Base-by-base conservation (phyloP, 2,113 vertebrate genomes). In the Microtus pennsylvanicus region DNA sequence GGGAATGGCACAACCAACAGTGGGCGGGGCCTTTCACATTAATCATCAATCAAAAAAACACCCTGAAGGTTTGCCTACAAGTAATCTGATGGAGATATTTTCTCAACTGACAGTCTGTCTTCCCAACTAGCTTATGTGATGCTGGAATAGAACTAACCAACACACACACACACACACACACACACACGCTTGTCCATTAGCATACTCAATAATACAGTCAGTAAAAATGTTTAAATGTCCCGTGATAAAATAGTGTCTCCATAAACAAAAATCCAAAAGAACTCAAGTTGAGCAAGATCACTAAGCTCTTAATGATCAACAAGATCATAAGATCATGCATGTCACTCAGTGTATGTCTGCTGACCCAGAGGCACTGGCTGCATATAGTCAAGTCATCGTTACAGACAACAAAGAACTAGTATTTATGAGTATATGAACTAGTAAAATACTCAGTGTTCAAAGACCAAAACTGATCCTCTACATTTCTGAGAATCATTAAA, bases 201-300 rank as follows among this genome's bases (percentile, higher is more conserved):
- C 47, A 81, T 58, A 58, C 5, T 17, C 47, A 35, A 21, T 5
- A 52, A 52, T 11, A 19, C 12, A 22, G 21, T 55, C 45, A 47
- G 42, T 47, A 10, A 82, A 58, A 38, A 82, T 52, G 12, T 85
- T 30, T 33, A 45, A 63, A 30, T 85, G 13, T 16, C 14, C 16
- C 14, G 11, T 19, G 26, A 85, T 45, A 92, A 91, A 55, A 65
- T 7, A 86, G 24, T 90, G 83, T 92, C 93, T 28, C 70, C 76
- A 67, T 61, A 45, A 75, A 75, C 28, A 83, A 26, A 50, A 35
- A 93, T 90, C 90, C 88, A 72, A 94, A 89, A 81, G 30, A 97
- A 90, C 76, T 95, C 5, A 16, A 94, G 58, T 30, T 80, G 47
- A 90, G 75, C 52, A 86, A 58, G 58, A 33, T 74, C 21, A 50